Conservation (phyloP, 2,113 vertebrate genomes). For the Lonchura striata region DNA sequence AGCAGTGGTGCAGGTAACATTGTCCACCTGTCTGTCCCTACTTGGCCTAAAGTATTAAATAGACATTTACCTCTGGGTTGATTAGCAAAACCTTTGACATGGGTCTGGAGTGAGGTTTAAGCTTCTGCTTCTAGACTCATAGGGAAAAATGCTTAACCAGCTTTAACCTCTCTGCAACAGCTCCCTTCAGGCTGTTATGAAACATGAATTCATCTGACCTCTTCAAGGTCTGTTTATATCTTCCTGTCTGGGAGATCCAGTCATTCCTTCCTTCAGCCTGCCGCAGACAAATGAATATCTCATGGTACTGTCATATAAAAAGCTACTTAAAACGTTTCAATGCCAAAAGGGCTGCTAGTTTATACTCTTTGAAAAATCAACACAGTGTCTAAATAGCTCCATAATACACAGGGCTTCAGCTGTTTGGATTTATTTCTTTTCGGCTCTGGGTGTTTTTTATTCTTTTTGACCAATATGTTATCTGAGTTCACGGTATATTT, state of each 20-base stretch:
- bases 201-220: slow-evolving; percentile 68
- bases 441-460: neutral
- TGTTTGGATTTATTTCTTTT: slow-evolving; percentile 36
- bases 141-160: slow-evolving; percentile 48
- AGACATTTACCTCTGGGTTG: neutral
- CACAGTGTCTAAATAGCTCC: slow-evolving; percentile 44
- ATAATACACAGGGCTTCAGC: slow-evolving; percentile 12
- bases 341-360: slow-evolving; percentile 62
- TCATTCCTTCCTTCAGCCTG: slow-evolving; percentile 55
- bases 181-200: slow-evolving; percentile 57
- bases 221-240: slow-evolving; percentile 67
- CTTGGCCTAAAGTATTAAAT: neutral
- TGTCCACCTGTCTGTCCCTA: neutral
- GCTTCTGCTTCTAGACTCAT: neutral
- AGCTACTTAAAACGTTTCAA: slow-evolving; percentile 61
- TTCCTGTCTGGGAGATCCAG: slow-evolving; percentile 64
- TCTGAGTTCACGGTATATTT: slow-evolving; percentile 19
- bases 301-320: slow-evolving; percentile 67
- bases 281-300: slow-evolving; percentile 65
- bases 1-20: neutral
- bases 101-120: neutral
- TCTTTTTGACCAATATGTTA: slow-evolving; percentile 16
- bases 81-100: neutral
- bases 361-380: slow-evolving; percentile 63
- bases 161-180: slow-evolving; percentile 44